phyloP scores from a whole-genome alignment of 2,113 vertebrate genomes.

The Coptodon bakossiorum region DNA sequence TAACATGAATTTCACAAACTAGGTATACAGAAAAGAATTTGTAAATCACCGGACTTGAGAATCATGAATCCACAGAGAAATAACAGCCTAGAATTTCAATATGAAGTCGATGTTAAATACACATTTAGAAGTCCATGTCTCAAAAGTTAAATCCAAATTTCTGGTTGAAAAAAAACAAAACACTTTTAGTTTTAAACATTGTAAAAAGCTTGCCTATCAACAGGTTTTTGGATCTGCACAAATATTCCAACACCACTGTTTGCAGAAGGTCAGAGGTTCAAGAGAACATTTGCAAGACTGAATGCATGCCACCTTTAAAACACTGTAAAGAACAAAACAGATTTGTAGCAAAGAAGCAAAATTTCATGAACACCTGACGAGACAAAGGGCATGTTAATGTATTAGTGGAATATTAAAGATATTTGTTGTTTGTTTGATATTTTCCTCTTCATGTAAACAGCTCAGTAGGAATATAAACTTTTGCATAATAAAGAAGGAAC shows the following conservation, averaged over 20 bases:
- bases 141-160: neutral
- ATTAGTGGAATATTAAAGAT: neutral
- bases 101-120: neutral
- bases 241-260: neutral
- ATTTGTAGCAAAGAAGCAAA: neutral
- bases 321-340: neutral
- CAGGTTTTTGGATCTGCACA: neutral
- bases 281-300: neutral
- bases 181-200: neutral
- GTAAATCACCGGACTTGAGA: neutral
- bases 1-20: neutral
- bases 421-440: neutral
- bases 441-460: neutral
- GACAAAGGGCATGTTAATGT: neutral
- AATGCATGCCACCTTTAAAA: neutral
- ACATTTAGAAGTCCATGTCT: neutral
- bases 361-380: neutral
- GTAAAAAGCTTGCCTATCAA: neutral
- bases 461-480: neutral
- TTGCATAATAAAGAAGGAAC: neutral
- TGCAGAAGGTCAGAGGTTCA: neutral
- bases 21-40: neutral
- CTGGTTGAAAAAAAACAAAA: neutral
- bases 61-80: neutral
- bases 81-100: neutral